A percentile compares a stretch with the other conserved stretches of the same genome.
phyloP scores from a whole-genome alignment of 2,113 vertebrate species.

The Manacus vitellinus region DNA sequence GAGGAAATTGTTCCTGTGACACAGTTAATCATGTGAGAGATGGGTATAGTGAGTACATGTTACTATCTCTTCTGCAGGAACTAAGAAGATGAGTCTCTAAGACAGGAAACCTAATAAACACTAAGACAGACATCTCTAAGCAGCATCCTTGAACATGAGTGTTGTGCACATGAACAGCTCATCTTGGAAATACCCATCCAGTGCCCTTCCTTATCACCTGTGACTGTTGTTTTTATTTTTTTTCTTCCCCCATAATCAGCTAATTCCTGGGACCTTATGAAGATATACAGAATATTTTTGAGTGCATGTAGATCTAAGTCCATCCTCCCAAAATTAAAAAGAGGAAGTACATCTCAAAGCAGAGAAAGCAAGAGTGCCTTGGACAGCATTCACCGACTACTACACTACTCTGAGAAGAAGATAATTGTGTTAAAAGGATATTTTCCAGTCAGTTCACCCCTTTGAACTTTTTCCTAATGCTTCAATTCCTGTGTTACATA shows the following conservation, averaged over 20 bases:
- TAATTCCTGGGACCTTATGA: not conserved
- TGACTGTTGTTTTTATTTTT: not conserved
- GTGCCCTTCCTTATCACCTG: not conserved
- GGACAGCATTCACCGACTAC: not conserved
- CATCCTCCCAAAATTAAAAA: not conserved
- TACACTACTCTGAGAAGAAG: not conserved
- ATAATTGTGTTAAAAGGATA: not conserved
- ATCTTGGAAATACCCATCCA: not conserved
- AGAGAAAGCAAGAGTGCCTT: not conserved
- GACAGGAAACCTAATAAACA: not conserved
- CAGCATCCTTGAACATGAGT: not conserved
- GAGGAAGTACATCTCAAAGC: not conserved
- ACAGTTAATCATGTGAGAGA: not conserved
- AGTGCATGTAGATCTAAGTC: not conserved
- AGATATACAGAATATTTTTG: not conserved
- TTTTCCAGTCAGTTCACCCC: fast-evolving
- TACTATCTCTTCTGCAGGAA: not conserved
- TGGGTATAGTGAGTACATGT: not conserved
- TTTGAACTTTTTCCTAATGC: not conserved
- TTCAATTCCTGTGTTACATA: not conserved
- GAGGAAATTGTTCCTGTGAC: not conserved
- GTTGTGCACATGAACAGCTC: not conserved
- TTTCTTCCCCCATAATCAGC: not conserved
- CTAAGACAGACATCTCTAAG: not conserved
- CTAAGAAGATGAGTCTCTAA: too few relatives aligned